Percentiles rank a stretch among this genome's conserved stretches.
Conservation (phyloP, 2,797 vertebrate species). For the Carduelis carduelis region DNA sequence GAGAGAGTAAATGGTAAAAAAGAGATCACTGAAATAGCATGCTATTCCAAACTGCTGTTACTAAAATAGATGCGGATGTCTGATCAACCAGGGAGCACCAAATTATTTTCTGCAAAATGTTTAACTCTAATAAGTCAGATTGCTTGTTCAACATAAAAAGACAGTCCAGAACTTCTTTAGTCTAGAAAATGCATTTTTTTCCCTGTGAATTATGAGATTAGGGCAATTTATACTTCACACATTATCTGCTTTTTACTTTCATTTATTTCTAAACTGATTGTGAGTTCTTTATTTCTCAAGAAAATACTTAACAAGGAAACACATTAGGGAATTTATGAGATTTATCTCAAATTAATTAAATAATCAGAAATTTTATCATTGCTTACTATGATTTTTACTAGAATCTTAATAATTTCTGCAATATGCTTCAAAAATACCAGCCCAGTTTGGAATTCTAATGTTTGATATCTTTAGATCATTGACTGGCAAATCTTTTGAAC, state of each 20-base stretch:
- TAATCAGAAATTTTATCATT: background rate
- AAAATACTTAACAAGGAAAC: background rate
- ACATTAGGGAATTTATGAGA: background rate
- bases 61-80: background rate
- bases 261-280: conserved; percentile 40
- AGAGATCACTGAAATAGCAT: background rate
- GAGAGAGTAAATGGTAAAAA: background rate
- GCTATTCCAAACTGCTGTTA: background rate
- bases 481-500: background rate
- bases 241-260: conserved; percentile 50
- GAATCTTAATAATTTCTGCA: background rate
- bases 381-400: background rate
- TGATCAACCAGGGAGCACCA: background rate
- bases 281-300: background rate
- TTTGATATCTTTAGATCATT: background rate
- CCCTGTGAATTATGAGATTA: background rate
- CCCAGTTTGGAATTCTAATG: background rate
- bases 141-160: background rate
- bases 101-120: background rate
- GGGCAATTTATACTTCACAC: conserved; percentile 39
- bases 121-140: background rate
- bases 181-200: background rate
- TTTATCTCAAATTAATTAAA: background rate
- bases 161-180: background rate
- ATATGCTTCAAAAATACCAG: background rate